Base-by-base conservation (phyloP, 2,113 vertebrate species). In the Naja naja region DNA sequence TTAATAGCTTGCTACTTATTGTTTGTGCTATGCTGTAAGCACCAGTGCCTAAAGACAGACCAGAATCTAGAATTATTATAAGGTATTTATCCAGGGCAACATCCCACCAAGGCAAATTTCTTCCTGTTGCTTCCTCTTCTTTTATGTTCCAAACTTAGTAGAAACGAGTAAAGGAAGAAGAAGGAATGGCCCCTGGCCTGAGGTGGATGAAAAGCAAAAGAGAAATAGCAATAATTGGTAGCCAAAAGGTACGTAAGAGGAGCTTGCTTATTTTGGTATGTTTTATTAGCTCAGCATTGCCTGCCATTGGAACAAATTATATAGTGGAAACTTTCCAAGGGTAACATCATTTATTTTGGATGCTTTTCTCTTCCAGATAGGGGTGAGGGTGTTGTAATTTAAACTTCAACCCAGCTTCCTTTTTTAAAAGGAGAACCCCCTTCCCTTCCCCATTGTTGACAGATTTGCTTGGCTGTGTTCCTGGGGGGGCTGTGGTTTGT, bases 311-410 rank as follows among this genome's bases (percentile, higher is more conserved):
- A 54, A 69, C 55, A 69, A 92, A 86, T 93, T 92, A 88, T 94
- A 86, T 90, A 96, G 93, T 95, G 96, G 94, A 94, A 91, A 94
- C 96, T 93, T 93, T 91, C 91, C 93, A 91, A 96, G 93, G 89
- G 34, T 45, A 81, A n/a, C 23, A 55, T 23, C 45, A 23, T 87
- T 87, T 93, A 12, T 18, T 95, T 60, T 93, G 87, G 89, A 74
- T 93, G 87, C 60, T 91, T 94, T 90, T 94, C 20, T 91, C 87
- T 93, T 91, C 95, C 93, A 95, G 94, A 85, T 90, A n/a, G 30
- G 27, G 69, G 45, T 85, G 53, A 4, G 34, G 3, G 43, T 89
- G 11, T 16, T 94, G 91, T 95, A 95, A 93, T 96, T 94, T 92
- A 95, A 92, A 58, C 88, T 88, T 49, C 58, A 89, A 39, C 25